phyloP scores from a whole-genome alignment of 1,140 invertebrate genomes.

The Apis dorsata region DNA sequence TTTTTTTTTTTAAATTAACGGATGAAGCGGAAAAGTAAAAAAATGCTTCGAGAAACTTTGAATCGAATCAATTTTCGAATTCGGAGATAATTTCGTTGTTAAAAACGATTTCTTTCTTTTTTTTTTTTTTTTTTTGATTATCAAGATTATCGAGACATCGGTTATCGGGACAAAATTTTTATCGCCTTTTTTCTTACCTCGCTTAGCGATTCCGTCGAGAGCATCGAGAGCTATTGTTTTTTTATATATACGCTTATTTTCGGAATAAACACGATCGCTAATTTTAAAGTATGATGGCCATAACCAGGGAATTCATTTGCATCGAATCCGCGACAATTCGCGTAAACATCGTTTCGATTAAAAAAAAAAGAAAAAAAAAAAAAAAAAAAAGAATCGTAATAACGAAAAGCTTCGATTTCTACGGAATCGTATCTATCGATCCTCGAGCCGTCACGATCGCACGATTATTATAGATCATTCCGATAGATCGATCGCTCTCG shows the following conservation, averaged over 20 bases:
- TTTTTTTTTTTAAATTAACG: too few relatives aligned
- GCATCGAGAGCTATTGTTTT: neutral
- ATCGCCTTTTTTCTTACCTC: neutral
- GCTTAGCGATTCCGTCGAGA: neutral
- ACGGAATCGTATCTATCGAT: conserved; percentile 10
- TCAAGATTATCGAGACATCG: too few relatives aligned
- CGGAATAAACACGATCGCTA: neutral
- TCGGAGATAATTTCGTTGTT: too few relatives aligned
- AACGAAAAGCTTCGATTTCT: neutral
- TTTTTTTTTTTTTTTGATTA: too few relatives aligned
- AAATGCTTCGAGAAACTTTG: too few relatives aligned
- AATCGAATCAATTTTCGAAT: too few relatives aligned
- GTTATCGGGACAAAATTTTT: too few relatives aligned
- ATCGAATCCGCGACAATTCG: neutral
- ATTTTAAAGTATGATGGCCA: neutral
- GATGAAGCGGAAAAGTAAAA: too few relatives aligned
- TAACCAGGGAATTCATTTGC: conserved; percentile 12
- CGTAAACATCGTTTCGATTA: neutral
- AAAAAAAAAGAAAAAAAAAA: too few relatives aligned
- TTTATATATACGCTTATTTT: neutral
- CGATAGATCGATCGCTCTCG: conserved; percentile 22
- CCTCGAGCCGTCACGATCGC: neutral
- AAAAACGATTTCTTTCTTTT: too few relatives aligned
- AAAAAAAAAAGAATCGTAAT: neutral
- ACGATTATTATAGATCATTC: conserved; percentile 21